Evolutionary conservation across 2,888 invertebrate genomes (phyloP).

Genomic region (Zeuzera pyrina): DNA sequence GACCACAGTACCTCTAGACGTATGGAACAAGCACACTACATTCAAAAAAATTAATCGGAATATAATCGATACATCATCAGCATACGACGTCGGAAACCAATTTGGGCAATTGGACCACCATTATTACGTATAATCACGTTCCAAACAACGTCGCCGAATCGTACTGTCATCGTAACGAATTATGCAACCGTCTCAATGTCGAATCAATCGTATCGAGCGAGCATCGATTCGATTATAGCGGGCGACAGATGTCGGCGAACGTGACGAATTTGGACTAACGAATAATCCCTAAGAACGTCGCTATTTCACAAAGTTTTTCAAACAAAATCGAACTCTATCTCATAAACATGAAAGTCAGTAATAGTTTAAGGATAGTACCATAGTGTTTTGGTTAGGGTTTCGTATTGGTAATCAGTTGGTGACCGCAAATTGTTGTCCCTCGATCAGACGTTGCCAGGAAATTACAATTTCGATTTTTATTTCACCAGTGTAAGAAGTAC

Average conservation of each 20-base stretch:
- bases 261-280: slow-evolving; percentile 68
- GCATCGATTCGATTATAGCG: slow-evolving; percentile 51
- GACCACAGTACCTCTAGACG: no score
- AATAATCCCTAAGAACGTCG: slow-evolving; percentile 28
- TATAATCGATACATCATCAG: no score
- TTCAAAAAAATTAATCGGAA: no score
- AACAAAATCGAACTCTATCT: slow-evolving; percentile 17
- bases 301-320: slow-evolving; percentile 13
- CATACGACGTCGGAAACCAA: slow-evolving; percentile 31
- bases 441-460: slow-evolving; percentile 67
- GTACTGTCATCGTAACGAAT: slow-evolving; percentile 69
- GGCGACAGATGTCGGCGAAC: slow-evolving; percentile 70
- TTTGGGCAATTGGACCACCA: slow-evolving; percentile 39
- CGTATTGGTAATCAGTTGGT: slow-evolving; percentile 67
- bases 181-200: slow-evolving; percentile 53
- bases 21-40: no score
- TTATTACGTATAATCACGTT: slow-evolving; percentile 58
- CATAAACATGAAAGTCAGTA: slow-evolving; percentile 22
- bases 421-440: slow-evolving; percentile 73
- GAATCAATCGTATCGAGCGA: slow-evolving; percentile 45
- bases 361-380: slow-evolving; percentile 7
- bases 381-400: slow-evolving; percentile 41
- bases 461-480: slow-evolving; percentile 69
- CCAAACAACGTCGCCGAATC: slow-evolving; percentile 42
- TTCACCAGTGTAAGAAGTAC: slow-evolving; percentile 47